These are phyloP conservation scores for Drosophila ambigua DNA, from an alignment of 1,140 invertebrate species.

Conservation along the genomic window DNA sequence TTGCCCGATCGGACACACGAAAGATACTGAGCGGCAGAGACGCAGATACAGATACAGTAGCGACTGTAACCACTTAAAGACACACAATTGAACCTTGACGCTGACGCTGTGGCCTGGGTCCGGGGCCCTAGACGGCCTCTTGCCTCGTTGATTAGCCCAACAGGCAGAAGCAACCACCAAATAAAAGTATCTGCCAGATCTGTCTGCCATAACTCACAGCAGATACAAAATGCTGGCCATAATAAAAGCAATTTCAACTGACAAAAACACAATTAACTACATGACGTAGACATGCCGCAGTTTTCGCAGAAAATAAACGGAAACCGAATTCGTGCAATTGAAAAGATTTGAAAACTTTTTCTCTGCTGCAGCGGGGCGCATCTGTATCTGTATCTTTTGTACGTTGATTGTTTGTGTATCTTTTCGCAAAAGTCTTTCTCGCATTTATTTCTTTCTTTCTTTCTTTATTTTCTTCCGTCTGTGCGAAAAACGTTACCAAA, in stretches of 20 bases:
- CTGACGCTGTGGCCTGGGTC: neutral
- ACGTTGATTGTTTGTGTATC: slow-evolving; percentile 26
- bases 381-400: slow-evolving; percentile 30
- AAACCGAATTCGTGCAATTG: slow-evolving; percentile 71
- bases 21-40: slow-evolving; percentile 1
- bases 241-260: slow-evolving; percentile 60
- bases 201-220: slow-evolving; percentile 42
- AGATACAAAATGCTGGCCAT: slow-evolving; percentile 38
- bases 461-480: slow-evolving; percentile 14
- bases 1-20: slow-evolving; percentile 42
- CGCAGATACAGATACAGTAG: slow-evolving; percentile 3
- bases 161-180: slow-evolving; percentile 29
- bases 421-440: neutral
- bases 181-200: slow-evolving; percentile 15
- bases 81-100: slow-evolving; percentile 79
- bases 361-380: slow-evolving; percentile 10
- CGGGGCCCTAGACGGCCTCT: slow-evolving; percentile 34
- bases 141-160: slow-evolving; percentile 59
- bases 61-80: slow-evolving; percentile 27
- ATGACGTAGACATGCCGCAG: slow-evolving; percentile 40
- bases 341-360: slow-evolving; percentile 47
- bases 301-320: slow-evolving; percentile 44
- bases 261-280: slow-evolving; percentile 73
- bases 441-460: neutral
- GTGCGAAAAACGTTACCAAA: slow-evolving; percentile 58